phyloP scores from a whole-genome alignment of 2,797 vertebrate genomes.

The Mus caroli region DNA sequence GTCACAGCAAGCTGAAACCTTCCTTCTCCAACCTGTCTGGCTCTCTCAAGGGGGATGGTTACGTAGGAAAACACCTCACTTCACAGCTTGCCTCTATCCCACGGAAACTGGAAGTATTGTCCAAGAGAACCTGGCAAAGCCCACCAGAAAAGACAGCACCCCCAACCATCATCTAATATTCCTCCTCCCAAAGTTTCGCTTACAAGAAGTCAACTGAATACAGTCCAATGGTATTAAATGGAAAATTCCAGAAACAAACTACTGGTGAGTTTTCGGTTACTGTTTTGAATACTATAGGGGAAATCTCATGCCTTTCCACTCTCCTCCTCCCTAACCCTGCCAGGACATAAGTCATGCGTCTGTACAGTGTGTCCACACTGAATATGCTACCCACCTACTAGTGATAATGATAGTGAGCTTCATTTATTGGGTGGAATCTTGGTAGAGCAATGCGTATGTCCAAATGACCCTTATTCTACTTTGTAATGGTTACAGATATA shows the following conservation, averaged over 20 bases:
- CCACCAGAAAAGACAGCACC: background rate
- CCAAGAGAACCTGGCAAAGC: background rate
- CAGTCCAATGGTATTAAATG: too few relatives aligned
- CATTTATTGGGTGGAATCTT: background rate
- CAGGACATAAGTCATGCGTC: background rate
- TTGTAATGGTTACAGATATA: background rate
- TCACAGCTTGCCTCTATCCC: rapidly evolving
- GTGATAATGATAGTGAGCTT: too few relatives aligned
- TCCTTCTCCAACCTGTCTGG: background rate
- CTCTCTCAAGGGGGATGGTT: background rate
- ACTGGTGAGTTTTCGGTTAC: background rate
- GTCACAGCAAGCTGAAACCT: rapidly evolving
- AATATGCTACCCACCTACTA: background rate
- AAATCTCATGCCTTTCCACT: background rate
- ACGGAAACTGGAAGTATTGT: background rate
- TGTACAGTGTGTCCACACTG: background rate
- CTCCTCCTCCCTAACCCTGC: too few relatives aligned
- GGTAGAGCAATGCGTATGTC: background rate
- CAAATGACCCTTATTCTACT: background rate
- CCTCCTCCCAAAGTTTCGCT: background rate
- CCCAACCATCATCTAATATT: background rate
- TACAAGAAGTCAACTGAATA: background rate
- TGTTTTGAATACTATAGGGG: background rate
- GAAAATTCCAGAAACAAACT: background rate
- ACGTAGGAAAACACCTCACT: rapidly evolving